Base-by-base conservation (phyloP, 1,140 invertebrate species). In the Goniozus legneri region DNA sequence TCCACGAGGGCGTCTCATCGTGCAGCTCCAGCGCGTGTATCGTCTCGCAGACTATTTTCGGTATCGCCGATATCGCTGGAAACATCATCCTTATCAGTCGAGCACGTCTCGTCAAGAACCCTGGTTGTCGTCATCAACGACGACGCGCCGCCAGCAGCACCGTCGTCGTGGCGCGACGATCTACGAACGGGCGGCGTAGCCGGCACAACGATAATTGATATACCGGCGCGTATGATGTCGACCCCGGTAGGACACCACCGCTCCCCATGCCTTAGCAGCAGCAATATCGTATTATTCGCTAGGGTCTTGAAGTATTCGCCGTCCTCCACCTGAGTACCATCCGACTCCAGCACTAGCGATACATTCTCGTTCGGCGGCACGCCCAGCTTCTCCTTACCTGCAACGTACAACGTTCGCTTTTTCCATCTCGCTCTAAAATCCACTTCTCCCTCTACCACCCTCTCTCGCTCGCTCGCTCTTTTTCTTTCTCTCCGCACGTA, bases 301-400 rank as follows among this genome's bases (percentile, higher is more conserved):
- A 95, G 79, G 31, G 91, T 92, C 52, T 89, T 84, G 80, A 95
- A 95, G 78, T 94, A 95, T 64, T 92, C 89, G 54, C 91, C 89
- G 83, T 95, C 92, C 67, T 95, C 92, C 19, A 97, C 89, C 78
- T 95, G 92, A 32, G 92, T 95, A 55, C 92, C 93, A 84, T 96
- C 93, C 61, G 85, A 86, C 76, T 96, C 92, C 50, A 97, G 79
- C 60, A 96, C 92, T 73, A 95, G 78, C 56, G 86, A 84, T 55
- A 93, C 88, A 57, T 82, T 86, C 75, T 92, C 89, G 70, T 83
- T 84, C 60, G 84, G 82, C 62, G 86, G 82, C 72, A 92, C 86
- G 56, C 88, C 88, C 62, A 95, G 80, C 79, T 94, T 95, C 78
- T 94, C 91, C 65, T 92, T 89, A 52, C 91, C 87, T 89, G 48